Conservation (phyloP, 2,888 invertebrate species). For the Phasia obesa region DNA sequence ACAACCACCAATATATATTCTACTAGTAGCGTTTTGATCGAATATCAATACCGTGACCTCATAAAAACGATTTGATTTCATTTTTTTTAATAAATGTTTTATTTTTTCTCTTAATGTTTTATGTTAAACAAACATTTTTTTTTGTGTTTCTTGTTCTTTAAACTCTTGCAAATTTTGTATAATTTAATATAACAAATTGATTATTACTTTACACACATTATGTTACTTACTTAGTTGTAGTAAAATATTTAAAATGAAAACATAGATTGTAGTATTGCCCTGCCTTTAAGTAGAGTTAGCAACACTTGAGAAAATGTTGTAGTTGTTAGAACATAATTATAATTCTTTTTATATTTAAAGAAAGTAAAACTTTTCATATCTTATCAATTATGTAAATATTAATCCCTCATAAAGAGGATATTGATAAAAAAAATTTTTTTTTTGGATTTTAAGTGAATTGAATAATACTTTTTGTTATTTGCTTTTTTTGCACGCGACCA, state of each 20-base stretch:
- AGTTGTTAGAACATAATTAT: not conserved
- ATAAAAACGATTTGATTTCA: not conserved
- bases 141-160: no score
- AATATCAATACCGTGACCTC: not conserved
- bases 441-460: conserved; percentile 20
- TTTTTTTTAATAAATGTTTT: conserved; percentile 4
- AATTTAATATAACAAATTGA: not conserved
- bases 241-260: not conserved
- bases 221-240: conserved; percentile 8
- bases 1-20: no score
- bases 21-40: no score
- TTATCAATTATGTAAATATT: not conserved
- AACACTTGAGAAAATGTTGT: not conserved
- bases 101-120: conserved; percentile 31
- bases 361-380: not conserved
- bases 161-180: not conserved
- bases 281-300: not conserved
- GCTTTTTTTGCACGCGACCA: not conserved
- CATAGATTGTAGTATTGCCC: conserved; percentile 3
- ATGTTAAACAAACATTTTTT: not conserved
- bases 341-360: not conserved
- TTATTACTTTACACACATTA: not conserved
- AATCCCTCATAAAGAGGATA: not conserved
- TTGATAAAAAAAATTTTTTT: not conserved
- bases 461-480: not conserved